phyloP scores from a whole-genome alignment of 2,113 vertebrate genomes.

The Phylloscopus whistleri region DNA sequence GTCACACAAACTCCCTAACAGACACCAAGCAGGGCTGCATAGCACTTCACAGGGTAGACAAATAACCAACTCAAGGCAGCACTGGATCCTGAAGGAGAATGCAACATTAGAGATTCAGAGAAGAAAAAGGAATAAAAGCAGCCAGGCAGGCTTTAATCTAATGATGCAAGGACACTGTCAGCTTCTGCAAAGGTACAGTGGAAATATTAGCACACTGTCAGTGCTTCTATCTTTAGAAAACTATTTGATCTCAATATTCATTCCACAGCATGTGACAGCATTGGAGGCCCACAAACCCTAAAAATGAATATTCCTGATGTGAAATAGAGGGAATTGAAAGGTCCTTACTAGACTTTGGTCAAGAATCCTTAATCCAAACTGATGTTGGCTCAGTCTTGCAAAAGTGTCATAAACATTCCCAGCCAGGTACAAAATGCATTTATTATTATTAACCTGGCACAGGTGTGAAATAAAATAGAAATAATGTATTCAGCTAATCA shows the following conservation, averaged over 20 bases:
- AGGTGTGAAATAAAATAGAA: neutral
- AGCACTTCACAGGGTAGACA: neutral
- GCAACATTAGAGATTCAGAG: neutral
- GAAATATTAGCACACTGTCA: neutral
- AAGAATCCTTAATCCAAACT: neutral
- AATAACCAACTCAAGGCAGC: neutral
- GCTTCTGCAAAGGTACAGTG: constrained; percentile 3
- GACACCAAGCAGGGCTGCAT: neutral
- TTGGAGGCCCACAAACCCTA: neutral
- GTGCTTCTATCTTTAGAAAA: constrained; percentile 49
- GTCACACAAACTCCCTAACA: neutral
- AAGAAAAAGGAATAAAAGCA: constrained; percentile 11
- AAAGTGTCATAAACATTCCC: neutral
- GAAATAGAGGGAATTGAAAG: neutral
- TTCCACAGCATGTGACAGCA: neutral
- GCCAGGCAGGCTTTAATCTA: neutral
- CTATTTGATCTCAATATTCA: constrained; percentile 26
- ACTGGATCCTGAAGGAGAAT: neutral
- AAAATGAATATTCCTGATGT: neutral
- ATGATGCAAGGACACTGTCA: neutral
- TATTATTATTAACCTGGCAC: neutral
- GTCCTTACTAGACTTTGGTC: neutral
- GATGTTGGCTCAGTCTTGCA: neutral
- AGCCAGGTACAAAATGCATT: neutral
- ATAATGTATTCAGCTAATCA: neutral